These are phyloP conservation scores for Phacellophora camtschatica DNA, from an alignment of 30 jellyfish, hydroid and myxozoan species.

Conservation along the genomic window DNA sequence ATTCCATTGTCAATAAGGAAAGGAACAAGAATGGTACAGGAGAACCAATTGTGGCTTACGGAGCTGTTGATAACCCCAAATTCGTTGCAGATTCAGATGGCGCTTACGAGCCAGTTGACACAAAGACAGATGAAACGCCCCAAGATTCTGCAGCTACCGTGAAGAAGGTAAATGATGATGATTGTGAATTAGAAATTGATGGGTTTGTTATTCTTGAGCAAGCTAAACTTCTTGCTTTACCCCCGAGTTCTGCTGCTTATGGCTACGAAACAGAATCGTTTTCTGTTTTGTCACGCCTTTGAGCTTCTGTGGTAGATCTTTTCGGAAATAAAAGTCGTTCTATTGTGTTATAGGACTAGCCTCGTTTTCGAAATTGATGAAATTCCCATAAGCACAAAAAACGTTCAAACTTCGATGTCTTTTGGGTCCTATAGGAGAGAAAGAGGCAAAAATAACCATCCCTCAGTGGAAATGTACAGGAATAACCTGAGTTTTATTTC, in stretches of 20 bases:
- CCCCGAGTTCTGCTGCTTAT: slow-evolving; percentile 5
- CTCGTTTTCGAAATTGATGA: too few relatives aligned
- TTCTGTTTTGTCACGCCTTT: slow-evolving; percentile 37
- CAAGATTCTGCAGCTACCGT: slow-evolving; percentile 1
- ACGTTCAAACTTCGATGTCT: too few relatives aligned
- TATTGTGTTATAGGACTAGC: too few relatives aligned
- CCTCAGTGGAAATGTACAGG: too few relatives aligned
- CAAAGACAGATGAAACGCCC: neutral
- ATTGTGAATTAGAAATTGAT: slow-evolving; percentile 13
- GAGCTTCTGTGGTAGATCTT: too few relatives aligned
- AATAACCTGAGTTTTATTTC: too few relatives aligned
- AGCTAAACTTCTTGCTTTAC: slow-evolving; percentile 10
- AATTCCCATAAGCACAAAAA: too few relatives aligned
- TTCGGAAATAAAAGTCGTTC: too few relatives aligned
- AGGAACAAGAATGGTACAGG: neutral
- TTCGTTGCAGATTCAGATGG: slow-evolving; percentile 75
- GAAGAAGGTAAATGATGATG: slow-evolving; percentile 51
- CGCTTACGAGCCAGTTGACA: slow-evolving; percentile 50
- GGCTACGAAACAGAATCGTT: slow-evolving; percentile 8
- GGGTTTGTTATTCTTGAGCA: slow-evolving; percentile 37
- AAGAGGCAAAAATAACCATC: too few relatives aligned
- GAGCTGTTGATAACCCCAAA: slow-evolving; percentile 41
- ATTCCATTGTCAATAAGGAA: neutral
- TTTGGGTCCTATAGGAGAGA: too few relatives aligned
- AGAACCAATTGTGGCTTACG: neutral